Evolutionary conservation across 2,113 vertebrate genomes (phyloP).

Genomic region (Eurypyga helias): DNA sequence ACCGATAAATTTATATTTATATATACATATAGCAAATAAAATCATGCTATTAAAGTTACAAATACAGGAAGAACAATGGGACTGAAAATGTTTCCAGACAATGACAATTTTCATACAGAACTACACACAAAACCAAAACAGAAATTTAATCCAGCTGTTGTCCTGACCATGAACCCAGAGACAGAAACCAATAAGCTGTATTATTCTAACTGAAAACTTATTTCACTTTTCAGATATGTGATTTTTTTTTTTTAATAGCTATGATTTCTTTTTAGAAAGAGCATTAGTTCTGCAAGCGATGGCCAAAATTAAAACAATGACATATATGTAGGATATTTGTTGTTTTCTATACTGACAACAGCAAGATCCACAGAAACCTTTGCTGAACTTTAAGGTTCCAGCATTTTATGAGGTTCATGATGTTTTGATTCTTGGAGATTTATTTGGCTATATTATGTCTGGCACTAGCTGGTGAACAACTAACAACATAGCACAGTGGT

Average conservation of each 20-base stretch:
- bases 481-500: background rate
- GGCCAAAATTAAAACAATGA: background rate
- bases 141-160: background rate
- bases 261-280: background rate
- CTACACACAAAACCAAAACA: background rate
- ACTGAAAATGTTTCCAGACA: background rate
- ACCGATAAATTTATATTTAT: background rate
- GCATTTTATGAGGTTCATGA: background rate
- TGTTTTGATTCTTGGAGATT: conserved; percentile 16
- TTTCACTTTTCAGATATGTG: background rate
- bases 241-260: background rate
- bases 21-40: background rate
- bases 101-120: background rate
- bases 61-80: background rate
- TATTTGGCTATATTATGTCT: conserved; percentile 8
- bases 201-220: background rate
- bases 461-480: background rate
- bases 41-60: background rate
- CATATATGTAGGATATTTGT: background rate
- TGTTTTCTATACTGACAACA: background rate
- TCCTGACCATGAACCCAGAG: background rate
- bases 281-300: background rate
- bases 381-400: background rate
- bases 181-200: background rate
- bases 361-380: background rate